Evolutionary conservation across 2,113 vertebrate species (phyloP), one percentile per base, ranked within the genome.

Genomic region (Cyrtonyx montezumae): DNA sequence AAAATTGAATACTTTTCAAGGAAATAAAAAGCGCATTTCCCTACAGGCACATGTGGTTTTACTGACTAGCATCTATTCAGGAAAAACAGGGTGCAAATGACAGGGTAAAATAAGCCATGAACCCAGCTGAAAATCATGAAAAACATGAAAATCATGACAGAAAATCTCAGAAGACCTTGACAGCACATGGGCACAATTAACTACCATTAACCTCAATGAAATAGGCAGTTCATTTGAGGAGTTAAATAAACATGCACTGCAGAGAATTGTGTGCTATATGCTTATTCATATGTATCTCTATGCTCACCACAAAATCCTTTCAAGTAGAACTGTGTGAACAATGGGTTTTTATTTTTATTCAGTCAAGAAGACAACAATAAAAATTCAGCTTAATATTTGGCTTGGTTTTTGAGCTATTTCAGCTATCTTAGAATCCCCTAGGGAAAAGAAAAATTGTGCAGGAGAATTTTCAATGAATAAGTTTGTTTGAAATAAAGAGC

Each of bases 381-480:
- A 91, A 94, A 78, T 40, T 80, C 76, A 77, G 42, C 15, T 88
- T 93, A 94, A 86, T 93, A 85, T 88, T 95, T 94, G 74, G 22
- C n/a, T 90, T 88, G 90, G 58, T 91, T 91, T 95, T 88, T 66
- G 66, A 86, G 83, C 45, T 86, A 76, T 91, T 96, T 88, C 65
- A 88, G 61, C 53, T 48, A 74, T 93, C 83, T 89, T 90, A 56
- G 80, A 75, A 83, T 86, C 61, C 86, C 90, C 86, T 42, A 7
- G 65, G 9, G 20, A 94, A 63, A n/a, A 59, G 3, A 68, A 94
- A 61, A n/a, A 63, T 11, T 53, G 40, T 87, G 68, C 36, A 90
- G 83, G 20, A 88, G 87, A 94, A 93, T 78, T 65, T 48, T 37
- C 93, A 95, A 95, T 84, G 43, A 88, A 94, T 88, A 71, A 49